Evolutionary conservation across 2,888 invertebrate species (phyloP), one percentile per base, ranked within the genome.

Genomic region (Acronicta alni): DNA sequence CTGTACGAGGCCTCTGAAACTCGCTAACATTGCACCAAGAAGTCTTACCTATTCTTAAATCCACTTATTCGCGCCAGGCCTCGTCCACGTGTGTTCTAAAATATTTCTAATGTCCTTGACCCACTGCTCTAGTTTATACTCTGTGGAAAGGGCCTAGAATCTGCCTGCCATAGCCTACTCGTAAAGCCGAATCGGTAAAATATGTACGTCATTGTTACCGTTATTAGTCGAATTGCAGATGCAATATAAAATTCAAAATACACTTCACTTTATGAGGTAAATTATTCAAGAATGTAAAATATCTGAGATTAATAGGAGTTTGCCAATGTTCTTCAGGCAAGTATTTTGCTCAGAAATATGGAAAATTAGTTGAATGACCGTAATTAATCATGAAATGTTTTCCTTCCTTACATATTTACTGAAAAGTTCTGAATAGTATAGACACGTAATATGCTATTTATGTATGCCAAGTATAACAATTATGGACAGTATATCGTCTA

Each of bases 91-190:
- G 35, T 55, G 52, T 56, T 70, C 56, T 52, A 44, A 69, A 61
- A 47, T 47, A 41, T 63, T 51, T 52, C 37, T 48, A 12, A 20
- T 15, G 57, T 26, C 70, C 67, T 67, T 67, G 67, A 67, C 71
- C 67, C 32, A 45, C 30, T 69, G 37, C 2, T 15, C 37, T 26
- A 47, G 23, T 48, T 62, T 63, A 20, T 56, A 42, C 39, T 47
- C 46, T 67, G 26, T 10, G 45, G 46, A 14, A 32, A 67, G n/a
- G n/a, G 53, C 39, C 39, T 26, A 35, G 10, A 18, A 17, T 37
- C 6, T 6, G 47, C 26, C 35, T n/a, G 20, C 47, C 12, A 26
- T 12, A 46, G 47, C 16, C 26, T 20, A 32, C n/a, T 8, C 14
- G 7, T 38, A 42, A 53, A 15, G 32, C n/a, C 14, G 17, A 35